These are phyloP conservation scores for Drosophila kuntzei DNA, from an alignment of 2,888 invertebrate genomes.

Conservation along the genomic window DNA sequence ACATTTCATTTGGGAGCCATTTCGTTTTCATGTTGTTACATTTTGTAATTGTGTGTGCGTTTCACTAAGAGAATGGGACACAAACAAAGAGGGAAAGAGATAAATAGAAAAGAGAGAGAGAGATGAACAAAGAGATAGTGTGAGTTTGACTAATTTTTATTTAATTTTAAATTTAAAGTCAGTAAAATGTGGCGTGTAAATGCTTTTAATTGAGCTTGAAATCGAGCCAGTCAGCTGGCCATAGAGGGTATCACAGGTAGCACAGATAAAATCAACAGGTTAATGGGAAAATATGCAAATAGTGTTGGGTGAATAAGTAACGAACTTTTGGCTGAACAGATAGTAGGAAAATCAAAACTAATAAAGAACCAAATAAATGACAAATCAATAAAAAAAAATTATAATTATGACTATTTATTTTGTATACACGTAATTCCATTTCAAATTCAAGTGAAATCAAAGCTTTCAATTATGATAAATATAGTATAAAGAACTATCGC, in stretches of 20 bases:
- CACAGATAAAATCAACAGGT: constrained; percentile 34
- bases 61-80: constrained; percentile 20
- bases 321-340: background rate
- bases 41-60: constrained; percentile 75
- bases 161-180: constrained; percentile 71
- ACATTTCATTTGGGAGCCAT: constrained; percentile 85
- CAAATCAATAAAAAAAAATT: no score
- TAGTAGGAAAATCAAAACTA: no score
- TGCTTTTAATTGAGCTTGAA: constrained; percentile 75
- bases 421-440: no score
- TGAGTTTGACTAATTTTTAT: constrained; percentile 51
- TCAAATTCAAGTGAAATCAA: no score
- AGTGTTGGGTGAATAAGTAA: background rate
- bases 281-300: background rate
- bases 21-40: constrained; percentile 76
- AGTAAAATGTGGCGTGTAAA: constrained; percentile 71
- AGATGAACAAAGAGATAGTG: constrained; percentile 21
- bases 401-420: no score
- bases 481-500: no score
- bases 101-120: constrained; percentile 11
- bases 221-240: constrained; percentile 54
- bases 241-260: background rate
- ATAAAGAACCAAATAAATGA: no score
- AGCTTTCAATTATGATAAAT: no score
- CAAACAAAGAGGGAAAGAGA: constrained; percentile 5